Evolutionary conservation across 2,888 invertebrate genomes (phyloP), one percentile per base, ranked within the genome.

Genomic region (Heliconius erato): DNA sequence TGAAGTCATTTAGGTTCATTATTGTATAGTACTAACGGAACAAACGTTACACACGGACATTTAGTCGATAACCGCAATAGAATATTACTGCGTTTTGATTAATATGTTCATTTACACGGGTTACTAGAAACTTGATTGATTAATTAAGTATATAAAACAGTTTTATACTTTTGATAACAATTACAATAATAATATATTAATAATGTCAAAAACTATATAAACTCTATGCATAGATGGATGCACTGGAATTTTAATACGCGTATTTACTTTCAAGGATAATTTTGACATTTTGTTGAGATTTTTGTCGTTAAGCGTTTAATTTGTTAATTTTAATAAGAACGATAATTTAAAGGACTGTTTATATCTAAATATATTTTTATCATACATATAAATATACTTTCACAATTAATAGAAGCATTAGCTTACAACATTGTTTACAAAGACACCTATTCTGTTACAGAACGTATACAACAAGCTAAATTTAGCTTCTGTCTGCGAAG

Each of bases 401-500:
- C 11, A n/a, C 6, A 23, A n/a, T 59, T 59, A 59, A 3, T 40
- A 40, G 40, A 1, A 40, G 12, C 23, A 28, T 54, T 54, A 74
- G 5, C 28, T 28, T 72, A 28, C 32, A 74, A 32, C 40, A 63
- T 77, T 44, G 44, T 78, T 67, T 67, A 65, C 78, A 67, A 78
- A 78, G 78, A 67, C 44, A 67, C n/a, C 23, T 59, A 35, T 78
- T 67, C 80, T 23, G 19, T 26, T 54, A 80, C 54, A 49, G 32
- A 74, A 49, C 44, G 44, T 67, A 78, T 78, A 78, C 28, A 28
- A 78, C 44, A 63, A 35, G 77, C 89, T 91, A 90, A 87, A 88
- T 90, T 88, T 92, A 92, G 78, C 81, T 72, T 88, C 84, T 86
- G 83, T 88, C 87, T 88, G 88, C 88, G 89, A 89, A 90, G 88